These are phyloP conservation scores for Enteromius unitaeniatus DNA, from an alignment of 2,797 vertebrate species.

Conservation along the genomic window DNA sequence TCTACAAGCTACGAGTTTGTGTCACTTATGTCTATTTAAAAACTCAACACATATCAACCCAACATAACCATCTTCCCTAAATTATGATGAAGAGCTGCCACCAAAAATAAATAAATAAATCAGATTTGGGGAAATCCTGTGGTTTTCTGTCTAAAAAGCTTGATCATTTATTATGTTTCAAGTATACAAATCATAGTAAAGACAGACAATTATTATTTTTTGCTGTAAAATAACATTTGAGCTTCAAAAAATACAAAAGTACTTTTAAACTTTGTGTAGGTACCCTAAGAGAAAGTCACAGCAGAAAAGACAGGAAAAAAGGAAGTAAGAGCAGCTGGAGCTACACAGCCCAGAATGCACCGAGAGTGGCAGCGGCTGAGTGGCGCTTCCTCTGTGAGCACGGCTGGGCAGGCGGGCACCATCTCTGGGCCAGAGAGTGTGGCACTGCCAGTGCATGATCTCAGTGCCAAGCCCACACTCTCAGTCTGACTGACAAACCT, in stretches of 20 bases:
- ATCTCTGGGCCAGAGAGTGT: slow-evolving; percentile 63
- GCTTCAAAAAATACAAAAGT: slow-evolving; percentile 5
- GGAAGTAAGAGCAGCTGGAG: slow-evolving; percentile 64
- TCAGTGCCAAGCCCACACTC: slow-evolving; percentile 55
- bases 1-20: neutral
- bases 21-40: neutral
- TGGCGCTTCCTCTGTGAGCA: slow-evolving; percentile 70
- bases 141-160: neutral
- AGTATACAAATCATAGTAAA: no score
- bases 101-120: neutral
- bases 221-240: neutral
- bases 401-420: slow-evolving; percentile 72
- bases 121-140: neutral
- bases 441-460: slow-evolving; percentile 62
- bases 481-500: slow-evolving; percentile 54
- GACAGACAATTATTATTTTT: neutral
- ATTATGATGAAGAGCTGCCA: neutral
- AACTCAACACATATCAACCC: neutral
- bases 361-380: slow-evolving; percentile 52
- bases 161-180: no score
- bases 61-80: neutral
- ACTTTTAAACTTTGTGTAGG: slow-evolving; percentile 19
- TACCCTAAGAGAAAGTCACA: slow-evolving; percentile 58
- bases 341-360: slow-evolving; percentile 44
- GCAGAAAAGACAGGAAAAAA: slow-evolving; percentile 61